These are phyloP conservation scores for Lasioglossum marginatum DNA, from an alignment of 2,888 invertebrate species.

Conservation along the genomic window DNA sequence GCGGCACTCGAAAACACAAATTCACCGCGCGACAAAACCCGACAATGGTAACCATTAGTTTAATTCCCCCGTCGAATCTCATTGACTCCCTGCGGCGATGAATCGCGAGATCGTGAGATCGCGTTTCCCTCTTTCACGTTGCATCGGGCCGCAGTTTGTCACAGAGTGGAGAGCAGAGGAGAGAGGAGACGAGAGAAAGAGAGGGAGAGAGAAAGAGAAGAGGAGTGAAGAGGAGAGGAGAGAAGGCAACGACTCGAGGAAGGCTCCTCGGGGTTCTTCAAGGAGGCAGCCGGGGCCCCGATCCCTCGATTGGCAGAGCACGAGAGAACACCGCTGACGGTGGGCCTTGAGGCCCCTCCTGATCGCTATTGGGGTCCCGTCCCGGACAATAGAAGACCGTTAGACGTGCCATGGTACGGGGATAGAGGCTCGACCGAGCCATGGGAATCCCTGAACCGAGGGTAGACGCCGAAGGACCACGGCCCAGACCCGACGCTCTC, in stretches of 20 bases:
- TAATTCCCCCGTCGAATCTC: slow-evolving; percentile 46
- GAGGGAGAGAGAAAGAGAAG: neutral
- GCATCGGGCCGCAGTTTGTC: slow-evolving; percentile 39
- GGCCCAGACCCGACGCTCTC: slow-evolving; percentile 55
- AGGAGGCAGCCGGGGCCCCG: slow-evolving; percentile 3
- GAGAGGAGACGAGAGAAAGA: neutral
- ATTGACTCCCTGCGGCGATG: slow-evolving; percentile 30
- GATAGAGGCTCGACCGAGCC: slow-evolving; percentile 50
- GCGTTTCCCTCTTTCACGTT: slow-evolving; percentile 43
- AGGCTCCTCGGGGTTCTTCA: slow-evolving; percentile 36
- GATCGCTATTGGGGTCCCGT: slow-evolving; percentile 60
- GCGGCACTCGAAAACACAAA: slow-evolving; percentile 30
- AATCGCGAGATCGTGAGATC: slow-evolving; percentile 49
- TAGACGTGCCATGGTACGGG: slow-evolving; percentile 59
- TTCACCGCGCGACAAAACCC: slow-evolving; percentile 9
- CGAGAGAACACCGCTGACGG: slow-evolving; percentile 32
- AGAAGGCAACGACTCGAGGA: slow-evolving; percentile 29
- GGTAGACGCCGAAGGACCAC: slow-evolving; percentile 60
- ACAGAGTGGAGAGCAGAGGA: slow-evolving; percentile 12
- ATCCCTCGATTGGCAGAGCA: slow-evolving; percentile 45
- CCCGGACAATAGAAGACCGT: slow-evolving; percentile 70
- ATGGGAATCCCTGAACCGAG: slow-evolving; percentile 70
- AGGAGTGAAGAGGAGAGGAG: neutral
- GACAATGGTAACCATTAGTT: slow-evolving; percentile 57
- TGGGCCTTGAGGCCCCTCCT: slow-evolving; percentile 51